Evolutionary conservation across 2,113 vertebrate species (phyloP).

Genomic region (Capreolus pygargus): DNA sequence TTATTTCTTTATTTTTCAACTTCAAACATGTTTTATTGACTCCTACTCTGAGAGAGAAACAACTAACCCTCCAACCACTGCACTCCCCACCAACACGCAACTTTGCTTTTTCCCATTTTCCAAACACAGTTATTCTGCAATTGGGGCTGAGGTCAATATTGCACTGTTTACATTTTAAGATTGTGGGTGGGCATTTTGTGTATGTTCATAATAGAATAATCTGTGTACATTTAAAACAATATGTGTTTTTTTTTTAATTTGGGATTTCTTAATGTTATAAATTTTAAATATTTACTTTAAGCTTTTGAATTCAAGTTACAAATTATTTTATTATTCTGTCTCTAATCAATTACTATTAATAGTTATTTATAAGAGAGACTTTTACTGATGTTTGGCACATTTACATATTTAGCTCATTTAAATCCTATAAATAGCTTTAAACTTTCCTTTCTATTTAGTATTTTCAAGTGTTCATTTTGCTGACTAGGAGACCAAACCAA

Average conservation of each 20-base stretch:
- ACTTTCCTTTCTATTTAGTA: neutral
- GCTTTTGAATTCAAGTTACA: neutral
- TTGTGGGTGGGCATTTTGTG: neutral
- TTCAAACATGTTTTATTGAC: neutral
- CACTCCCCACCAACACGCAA: neutral
- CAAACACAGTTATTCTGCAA: neutral
- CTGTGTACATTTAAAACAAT: neutral
- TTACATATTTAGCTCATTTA: conserved; percentile 16
- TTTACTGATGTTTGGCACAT: neutral
- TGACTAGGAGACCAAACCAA: neutral
- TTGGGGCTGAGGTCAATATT: neutral
- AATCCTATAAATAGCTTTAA: neutral
- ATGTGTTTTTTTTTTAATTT: neutral
- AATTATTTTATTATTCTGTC: neutral
- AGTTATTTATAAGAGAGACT: neutral
- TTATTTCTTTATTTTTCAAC: conserved; percentile 13
- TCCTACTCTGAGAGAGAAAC: neutral
- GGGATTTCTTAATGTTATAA: neutral
- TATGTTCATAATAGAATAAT: neutral
- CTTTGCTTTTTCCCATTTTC: neutral
- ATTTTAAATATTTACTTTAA: neutral
- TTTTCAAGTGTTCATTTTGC: neutral
- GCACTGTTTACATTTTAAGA: neutral
- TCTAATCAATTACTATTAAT: neutral
- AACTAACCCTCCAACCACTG: neutral